Conservation (phyloP, 2,888 invertebrate genomes). For the Drosophila anomalipes region DNA sequence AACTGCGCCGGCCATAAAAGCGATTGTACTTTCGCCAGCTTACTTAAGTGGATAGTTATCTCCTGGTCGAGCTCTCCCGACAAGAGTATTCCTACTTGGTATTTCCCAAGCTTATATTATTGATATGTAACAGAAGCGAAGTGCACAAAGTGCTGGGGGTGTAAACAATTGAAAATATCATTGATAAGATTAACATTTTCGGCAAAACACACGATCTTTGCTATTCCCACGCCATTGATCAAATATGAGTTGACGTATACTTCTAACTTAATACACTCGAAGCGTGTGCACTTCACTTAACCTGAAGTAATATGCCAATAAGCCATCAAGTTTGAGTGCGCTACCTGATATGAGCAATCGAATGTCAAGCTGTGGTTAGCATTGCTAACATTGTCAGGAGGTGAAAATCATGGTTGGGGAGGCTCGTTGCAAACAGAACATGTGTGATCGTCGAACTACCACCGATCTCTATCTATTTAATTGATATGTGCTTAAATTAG, state of each 20-base stretch:
- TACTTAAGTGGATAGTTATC: neutral
- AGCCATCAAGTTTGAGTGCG: slow-evolving; percentile 15
- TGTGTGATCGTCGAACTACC: neutral
- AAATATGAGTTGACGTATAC: slow-evolving; percentile 12
- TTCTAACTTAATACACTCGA: neutral
- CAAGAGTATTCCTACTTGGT: slow-evolving; percentile 1
- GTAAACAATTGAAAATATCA: neutral
- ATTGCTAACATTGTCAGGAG: neutral
- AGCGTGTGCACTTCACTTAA: slow-evolving; percentile 10
- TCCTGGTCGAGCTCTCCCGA: neutral
- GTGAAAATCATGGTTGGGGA: neutral
- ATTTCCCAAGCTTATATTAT: slow-evolving; percentile 20
- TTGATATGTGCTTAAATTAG: neutral
- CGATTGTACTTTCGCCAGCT: neutral
- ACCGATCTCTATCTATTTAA: neutral
- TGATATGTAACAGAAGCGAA: neutral
- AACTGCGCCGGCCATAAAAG: neutral
- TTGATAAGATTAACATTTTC: slow-evolving; percentile 28
- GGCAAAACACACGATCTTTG: neutral
- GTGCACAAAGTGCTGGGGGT: neutral
- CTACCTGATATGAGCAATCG: slow-evolving; percentile 15
- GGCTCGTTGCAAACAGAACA: neutral
- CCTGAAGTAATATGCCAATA: slow-evolving; percentile 12
- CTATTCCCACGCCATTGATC: slow-evolving; percentile 38
- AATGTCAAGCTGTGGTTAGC: slow-evolving; percentile 4